Base-by-base conservation (phyloP, 37 sponge, comb jelly and placozoan species). In the Halichondria panicea region DNA sequence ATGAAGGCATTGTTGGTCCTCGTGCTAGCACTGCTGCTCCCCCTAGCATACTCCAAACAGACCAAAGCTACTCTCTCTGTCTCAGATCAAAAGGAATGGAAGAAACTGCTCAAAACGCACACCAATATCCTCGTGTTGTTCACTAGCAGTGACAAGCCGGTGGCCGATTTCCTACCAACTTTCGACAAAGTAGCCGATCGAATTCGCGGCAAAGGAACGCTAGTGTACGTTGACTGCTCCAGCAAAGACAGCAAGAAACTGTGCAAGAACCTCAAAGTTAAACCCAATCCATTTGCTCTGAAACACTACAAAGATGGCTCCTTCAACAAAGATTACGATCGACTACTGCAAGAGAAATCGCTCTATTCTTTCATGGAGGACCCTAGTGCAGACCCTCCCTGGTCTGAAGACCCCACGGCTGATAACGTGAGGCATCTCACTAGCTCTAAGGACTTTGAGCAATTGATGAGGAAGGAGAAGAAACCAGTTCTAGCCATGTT, bases 261-360 rank as follows among this genome's bases (percentile, higher is more conserved):
- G 72, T 96, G 97, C 66, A 92, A 89, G 62, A 96, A 83, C 34
- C 64, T 96, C 24, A 92, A 91, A 62, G 53, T 92, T 0, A 66
- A 84, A 6, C 61, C 72, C 0, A 77, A 76, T 7, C 53, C 42
- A 0, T 89, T 56, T 38, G n/a, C 53, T 3, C 72, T 92, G 32
- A 95, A 92, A 55, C 95, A 95, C 75, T 95, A 85, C 86, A 77
- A 83, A 69, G 79, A 93, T 58, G 97, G 97, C 0, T 71, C 55
- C 36, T 97, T 79, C 53, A 63, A 93, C 87, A 93, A 93, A 70
- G 94, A 97, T 48, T 97, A 97, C 66, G 97, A 97, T 66, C 66
- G 97, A 15, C 70, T 69, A 40, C 28, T 84, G 27, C 54, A 66
- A 18, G 83, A 72, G 63, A 78, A 72, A 50, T 93, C 93, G 22